These are phyloP conservation scores for Taphrorychus bicolor DNA, from an alignment of 2,888 invertebrate species.

Conservation along the genomic window DNA sequence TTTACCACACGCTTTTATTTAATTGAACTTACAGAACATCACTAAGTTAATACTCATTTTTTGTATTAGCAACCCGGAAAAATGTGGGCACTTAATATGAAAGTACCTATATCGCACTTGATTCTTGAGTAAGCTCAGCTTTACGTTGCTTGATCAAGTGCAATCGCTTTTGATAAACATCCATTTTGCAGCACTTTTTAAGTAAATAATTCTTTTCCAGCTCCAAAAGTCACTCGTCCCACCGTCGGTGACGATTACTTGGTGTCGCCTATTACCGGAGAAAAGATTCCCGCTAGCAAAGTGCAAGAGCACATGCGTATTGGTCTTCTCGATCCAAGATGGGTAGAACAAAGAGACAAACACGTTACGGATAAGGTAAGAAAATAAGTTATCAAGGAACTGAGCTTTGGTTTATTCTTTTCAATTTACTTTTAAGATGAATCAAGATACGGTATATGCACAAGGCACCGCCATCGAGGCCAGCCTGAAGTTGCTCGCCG, in stretches of 20 bases:
- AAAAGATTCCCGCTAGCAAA: constrained; percentile 95
- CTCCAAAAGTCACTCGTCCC: constrained; percentile 66
- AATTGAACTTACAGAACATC: too few relatives aligned
- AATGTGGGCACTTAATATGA: too few relatives aligned
- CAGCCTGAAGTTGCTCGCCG: constrained; percentile 93
- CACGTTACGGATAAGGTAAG: constrained; percentile 80
- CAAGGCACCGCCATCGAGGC: constrained; percentile 91
- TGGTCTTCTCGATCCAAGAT: constrained; percentile 93
- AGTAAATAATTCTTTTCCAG: too few relatives aligned
- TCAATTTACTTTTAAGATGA: constrained; percentile 69
- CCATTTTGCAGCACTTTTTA: constrained; percentile 3
- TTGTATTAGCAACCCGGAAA: too few relatives aligned
- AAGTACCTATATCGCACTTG: too few relatives aligned
- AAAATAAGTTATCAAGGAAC: not conserved
- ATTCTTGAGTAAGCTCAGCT: too few relatives aligned
- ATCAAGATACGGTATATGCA: constrained; percentile 86
- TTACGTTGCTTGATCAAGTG: too few relatives aligned
- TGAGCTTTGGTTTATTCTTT: too few relatives aligned
- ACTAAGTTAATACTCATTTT: too few relatives aligned
- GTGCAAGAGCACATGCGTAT: constrained; percentile 98
- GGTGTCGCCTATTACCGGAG: constrained; percentile 98
- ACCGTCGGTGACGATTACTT: constrained; percentile 85
- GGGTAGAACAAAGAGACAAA: constrained; percentile 96
- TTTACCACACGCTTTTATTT: too few relatives aligned
- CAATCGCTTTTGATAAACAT: not conserved